Percentiles rank a stretch among this genome's conserved stretches.
These are phyloP conservation scores for Melipona beecheii DNA, from an alignment of 2,888 invertebrate species.

Conservation along the genomic window DNA sequence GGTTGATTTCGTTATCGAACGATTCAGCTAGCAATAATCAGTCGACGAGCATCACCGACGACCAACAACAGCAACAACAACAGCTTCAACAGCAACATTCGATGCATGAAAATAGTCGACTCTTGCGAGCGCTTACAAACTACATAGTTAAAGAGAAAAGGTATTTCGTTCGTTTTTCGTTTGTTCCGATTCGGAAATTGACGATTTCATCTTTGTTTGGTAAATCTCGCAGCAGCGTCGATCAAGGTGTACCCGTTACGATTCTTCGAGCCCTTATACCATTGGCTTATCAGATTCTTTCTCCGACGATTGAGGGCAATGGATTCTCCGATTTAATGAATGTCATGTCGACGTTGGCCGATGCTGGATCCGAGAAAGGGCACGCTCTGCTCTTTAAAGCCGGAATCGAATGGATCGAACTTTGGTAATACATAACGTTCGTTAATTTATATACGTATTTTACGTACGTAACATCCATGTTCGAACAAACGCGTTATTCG, in stretches of 20 bases:
- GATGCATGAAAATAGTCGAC: conserved; percentile 89
- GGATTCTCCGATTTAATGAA: conserved; percentile 92
- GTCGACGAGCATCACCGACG: conserved; percentile 73
- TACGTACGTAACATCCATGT: background rate
- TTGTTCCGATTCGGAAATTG: too few species aligned
- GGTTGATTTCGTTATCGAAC: conserved; percentile 75
- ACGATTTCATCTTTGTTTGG: too few species aligned
- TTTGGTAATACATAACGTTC: conserved; percentile 85
- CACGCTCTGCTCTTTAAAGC: conserved; percentile 93
- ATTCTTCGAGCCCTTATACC: conserved; percentile 91
- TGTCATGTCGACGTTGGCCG: conserved; percentile 93
- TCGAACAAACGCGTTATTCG: background rate
- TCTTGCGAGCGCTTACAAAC: conserved; percentile 89
- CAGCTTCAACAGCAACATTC: conserved; percentile 83
- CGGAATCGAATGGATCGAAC: conserved; percentile 91
- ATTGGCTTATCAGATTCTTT: conserved; percentile 88
- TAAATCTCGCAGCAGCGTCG: conserved; percentile 83
- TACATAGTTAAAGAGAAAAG: conserved; percentile 89
- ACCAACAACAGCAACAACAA: conserved; percentile 70
- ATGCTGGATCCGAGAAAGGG: conserved; percentile 92
- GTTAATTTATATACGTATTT: too few species aligned
- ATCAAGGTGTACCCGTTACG: conserved; percentile 87
- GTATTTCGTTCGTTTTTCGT: conserved; percentile 57
- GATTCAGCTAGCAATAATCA: conserved; percentile 71
- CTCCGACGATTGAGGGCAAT: conserved; percentile 87